Evolutionary conservation across 1,140 invertebrate species (phyloP).

Genomic region (Formica selysi): DNA sequence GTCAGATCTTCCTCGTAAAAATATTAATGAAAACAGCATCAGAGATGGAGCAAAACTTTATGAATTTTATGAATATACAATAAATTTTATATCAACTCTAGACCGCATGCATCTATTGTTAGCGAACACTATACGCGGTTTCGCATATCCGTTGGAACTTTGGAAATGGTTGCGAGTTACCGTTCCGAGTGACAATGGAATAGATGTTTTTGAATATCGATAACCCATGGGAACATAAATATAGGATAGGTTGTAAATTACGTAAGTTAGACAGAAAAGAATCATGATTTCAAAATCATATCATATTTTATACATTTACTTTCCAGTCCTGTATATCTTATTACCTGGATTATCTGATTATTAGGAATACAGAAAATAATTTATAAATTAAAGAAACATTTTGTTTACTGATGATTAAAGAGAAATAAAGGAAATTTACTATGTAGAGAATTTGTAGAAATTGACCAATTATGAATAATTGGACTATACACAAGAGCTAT

Average conservation of each 20-base stretch:
- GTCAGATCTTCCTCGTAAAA: background rate
- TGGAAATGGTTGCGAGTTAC: background rate
- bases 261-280: background rate
- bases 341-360: background rate
- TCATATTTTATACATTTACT: conserved; percentile 10
- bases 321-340: background rate
- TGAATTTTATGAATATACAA: background rate
- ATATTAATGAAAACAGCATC: conserved; percentile 7
- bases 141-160: conserved; percentile 10
- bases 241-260: conserved; percentile 1
- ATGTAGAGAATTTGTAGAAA: background rate
- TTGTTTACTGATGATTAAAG: background rate
- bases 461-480: conserved; percentile 41
- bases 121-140: background rate
- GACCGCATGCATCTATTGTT: background rate
- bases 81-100: conserved; percentile 10
- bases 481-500: background rate
- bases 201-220: conserved; percentile 37
- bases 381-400: background rate
- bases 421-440: background rate
- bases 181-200: conserved; percentile 22
- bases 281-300: background rate
- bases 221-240: background rate
- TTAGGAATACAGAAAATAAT: background rate
- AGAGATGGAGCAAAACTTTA: too few species aligned